Conservation (phyloP, 2,113 vertebrate species). For the Triplophysa dalaica region DNA sequence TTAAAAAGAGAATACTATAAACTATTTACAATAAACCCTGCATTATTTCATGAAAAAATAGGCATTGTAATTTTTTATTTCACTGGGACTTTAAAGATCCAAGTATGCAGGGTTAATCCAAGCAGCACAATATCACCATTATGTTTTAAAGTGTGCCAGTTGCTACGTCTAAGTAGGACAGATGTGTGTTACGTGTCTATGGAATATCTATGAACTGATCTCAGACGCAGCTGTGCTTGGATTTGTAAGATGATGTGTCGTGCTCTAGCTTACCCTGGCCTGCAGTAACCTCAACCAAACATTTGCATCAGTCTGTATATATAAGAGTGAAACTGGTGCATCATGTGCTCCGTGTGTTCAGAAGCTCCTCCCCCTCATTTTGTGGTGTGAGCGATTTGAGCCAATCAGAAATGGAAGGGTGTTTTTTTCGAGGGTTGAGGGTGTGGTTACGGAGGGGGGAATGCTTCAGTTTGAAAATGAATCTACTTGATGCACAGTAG, state of each 20-base stretch:
- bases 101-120: background rate
- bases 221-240: constrained; percentile 51
- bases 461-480: constrained; percentile 74
- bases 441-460: constrained; percentile 69
- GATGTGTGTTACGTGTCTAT: background rate
- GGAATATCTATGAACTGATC: constrained; percentile 37
- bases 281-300: constrained; percentile 67
- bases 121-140: background rate
- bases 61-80: no score
- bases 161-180: background rate
- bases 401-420: constrained; percentile 69
- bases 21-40: no score
- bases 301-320: constrained; percentile 37
- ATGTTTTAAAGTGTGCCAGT: constrained; percentile 38
- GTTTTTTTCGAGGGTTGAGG: constrained; percentile 51
- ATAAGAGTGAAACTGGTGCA: constrained; percentile 31
- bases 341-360: constrained; percentile 11
- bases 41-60: no score
- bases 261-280: constrained; percentile 46
- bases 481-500: constrained; percentile 57
- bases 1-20: no score
- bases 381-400: constrained; percentile 80
- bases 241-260: constrained; percentile 1
- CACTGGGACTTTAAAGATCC: no score
- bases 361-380: constrained; percentile 49